Evolutionary conservation across 2,113 vertebrate genomes (phyloP).

Genomic region (Nansenia antarctica): DNA sequence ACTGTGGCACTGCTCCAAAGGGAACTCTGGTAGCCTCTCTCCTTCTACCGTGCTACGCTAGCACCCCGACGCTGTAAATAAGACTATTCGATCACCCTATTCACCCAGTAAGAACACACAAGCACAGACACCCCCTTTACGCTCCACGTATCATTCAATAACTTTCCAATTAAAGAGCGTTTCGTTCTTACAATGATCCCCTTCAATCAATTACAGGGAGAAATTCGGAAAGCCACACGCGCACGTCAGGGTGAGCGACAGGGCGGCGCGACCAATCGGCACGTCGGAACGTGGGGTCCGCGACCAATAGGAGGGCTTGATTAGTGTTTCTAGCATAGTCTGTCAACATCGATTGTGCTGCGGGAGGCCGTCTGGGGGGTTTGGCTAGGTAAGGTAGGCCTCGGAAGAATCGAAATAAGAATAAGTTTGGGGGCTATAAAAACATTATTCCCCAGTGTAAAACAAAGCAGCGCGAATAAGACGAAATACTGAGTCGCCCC

Average conservation of each 20-base stretch:
- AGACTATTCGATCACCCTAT: not conserved
- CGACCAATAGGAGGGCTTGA: conserved; percentile 41
- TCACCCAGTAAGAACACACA: not conserved
- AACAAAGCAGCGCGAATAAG: not conserved
- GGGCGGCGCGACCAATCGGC: conserved; percentile 48
- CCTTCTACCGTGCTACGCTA: not conserved
- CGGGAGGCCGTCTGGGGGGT: conserved; percentile 54
- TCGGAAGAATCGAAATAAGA: conserved; percentile 66
- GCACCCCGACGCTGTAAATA: not conserved
- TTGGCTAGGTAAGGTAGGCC: conserved; percentile 74
- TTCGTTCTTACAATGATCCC: conserved; percentile 13
- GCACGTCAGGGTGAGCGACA: conserved; percentile 53
- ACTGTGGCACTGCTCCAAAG: conserved; percentile 35
- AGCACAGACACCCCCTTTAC: not conserved
- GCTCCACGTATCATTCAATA: not conserved
- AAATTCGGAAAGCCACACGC: conserved; percentile 11
- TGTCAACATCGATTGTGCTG: conserved; percentile 43
- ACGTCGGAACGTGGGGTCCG: not conserved
- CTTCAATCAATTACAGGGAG: conserved; percentile 17
- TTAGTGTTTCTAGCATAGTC: conserved; percentile 40
- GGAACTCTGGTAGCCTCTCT: conserved; percentile 24
- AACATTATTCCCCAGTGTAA: not conserved
- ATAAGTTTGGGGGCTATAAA: conserved; percentile 65
- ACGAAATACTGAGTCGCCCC: not conserved
- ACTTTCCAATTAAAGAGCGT: not conserved